Conservation (phyloP, 2,113 vertebrate species). For the Mesembrinibis cayennensis region DNA sequence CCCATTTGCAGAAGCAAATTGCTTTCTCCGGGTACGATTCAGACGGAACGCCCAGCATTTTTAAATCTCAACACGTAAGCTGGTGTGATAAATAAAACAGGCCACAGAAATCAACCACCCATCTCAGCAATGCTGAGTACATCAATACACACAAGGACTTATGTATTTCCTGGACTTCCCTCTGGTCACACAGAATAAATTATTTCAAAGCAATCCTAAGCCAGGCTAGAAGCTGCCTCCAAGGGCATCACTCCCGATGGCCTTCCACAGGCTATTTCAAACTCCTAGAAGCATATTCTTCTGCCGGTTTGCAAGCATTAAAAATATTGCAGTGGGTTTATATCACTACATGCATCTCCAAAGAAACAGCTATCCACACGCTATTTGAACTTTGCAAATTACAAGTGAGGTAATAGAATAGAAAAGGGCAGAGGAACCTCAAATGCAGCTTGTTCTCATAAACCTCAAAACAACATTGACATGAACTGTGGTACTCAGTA, state of each 20-base stretch:
- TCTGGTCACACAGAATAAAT: not conserved
- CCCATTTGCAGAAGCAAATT: not conserved
- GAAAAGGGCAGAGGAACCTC: not conserved
- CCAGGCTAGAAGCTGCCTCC: not conserved
- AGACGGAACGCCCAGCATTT: not conserved
- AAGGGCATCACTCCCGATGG: fast-evolving
- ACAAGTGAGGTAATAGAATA: not conserved
- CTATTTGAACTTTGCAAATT: not conserved
- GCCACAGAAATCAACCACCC: not conserved
- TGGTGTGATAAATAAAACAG: not conserved
- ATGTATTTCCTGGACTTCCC: not conserved
- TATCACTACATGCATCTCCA: fast-evolving
- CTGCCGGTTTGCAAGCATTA: not conserved
- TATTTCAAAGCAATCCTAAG: not conserved
- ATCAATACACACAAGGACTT: not conserved
- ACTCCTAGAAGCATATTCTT: not conserved
- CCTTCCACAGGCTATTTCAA: not conserved
- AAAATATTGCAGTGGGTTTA: not conserved
- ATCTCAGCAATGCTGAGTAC: not conserved
- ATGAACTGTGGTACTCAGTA: not conserved
- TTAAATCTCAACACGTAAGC: not conserved
- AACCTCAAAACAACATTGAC: not conserved
- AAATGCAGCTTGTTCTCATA: not conserved
- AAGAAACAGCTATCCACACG: not conserved
- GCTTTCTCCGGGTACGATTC: not conserved